Evolutionary conservation across 2,113 vertebrate species (phyloP).

Genomic region (Misgurnus mizolepis): DNA sequence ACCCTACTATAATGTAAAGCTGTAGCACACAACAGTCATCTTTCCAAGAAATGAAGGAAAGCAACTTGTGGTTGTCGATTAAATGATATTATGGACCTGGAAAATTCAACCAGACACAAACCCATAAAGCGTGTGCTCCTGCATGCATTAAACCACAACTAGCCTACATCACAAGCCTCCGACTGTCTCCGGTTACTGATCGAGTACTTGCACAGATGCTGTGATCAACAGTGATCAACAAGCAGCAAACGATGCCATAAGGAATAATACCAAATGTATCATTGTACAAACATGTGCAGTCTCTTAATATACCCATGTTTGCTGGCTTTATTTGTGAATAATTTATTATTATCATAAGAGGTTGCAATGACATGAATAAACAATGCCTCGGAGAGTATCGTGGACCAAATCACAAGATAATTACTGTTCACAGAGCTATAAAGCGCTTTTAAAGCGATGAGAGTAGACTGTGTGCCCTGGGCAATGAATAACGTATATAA

Average conservation of each 20-base stretch:
- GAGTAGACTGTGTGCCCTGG: not conserved
- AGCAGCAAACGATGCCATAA: not conserved
- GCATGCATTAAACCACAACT: not conserved
- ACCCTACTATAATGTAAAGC: not conserved
- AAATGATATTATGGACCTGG: slow-evolving; percentile 29
- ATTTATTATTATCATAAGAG: slow-evolving; percentile 8
- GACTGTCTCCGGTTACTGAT: too few species aligned
- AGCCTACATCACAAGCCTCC: not conserved
- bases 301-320: slow-evolving; percentile 16
- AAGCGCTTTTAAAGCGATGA: not conserved
- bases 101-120: slow-evolving; percentile 32
- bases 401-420: slow-evolving; percentile 18
- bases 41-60: slow-evolving; percentile 26
- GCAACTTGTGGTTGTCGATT: slow-evolving; percentile 33
- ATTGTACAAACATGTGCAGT: not conserved
- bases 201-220: not conserved
- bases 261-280: not conserved
- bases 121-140: not conserved
- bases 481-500: slow-evolving; percentile 2
- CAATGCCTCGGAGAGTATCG: slow-evolving; percentile 11
- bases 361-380: slow-evolving; percentile 20
- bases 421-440: slow-evolving; percentile 18
- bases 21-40: slow-evolving; percentile 24
- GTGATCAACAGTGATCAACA: not conserved
- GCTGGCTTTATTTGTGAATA: slow-evolving; percentile 24